These are phyloP conservation scores for Crotophaga sulcirostris DNA, from an alignment of 2,113 vertebrate genomes.

Conservation along the genomic window DNA sequence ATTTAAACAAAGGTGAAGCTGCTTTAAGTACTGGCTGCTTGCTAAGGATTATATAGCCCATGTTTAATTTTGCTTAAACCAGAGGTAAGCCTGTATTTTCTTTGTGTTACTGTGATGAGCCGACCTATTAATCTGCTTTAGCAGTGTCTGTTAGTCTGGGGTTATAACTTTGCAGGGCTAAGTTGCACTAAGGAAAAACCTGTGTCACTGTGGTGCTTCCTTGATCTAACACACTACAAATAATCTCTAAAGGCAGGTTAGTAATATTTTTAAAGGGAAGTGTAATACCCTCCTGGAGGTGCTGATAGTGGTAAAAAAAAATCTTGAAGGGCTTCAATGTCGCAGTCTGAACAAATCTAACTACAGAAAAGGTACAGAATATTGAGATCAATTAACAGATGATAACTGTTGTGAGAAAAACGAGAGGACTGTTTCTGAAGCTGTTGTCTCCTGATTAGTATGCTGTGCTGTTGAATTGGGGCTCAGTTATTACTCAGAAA, in stretches of 20 bases:
- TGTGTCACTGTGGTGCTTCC: neutral
- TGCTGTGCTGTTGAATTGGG: neutral
- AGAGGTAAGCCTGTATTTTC: constrained; percentile 68
- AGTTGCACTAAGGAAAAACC: neutral
- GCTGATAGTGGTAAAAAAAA: neutral
- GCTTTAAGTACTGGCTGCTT: neutral
- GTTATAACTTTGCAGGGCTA: neutral
- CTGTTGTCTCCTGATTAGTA: neutral
- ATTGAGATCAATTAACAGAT: neutral
- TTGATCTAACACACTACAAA: neutral
- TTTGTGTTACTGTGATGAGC: neutral
- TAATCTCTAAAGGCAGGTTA: neutral
- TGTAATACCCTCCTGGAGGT: neutral
- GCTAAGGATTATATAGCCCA: constrained; percentile 17
- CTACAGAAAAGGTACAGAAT: neutral
- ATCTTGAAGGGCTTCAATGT: neutral
- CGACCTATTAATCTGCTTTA: neutral
- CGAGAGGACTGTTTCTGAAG: neutral
- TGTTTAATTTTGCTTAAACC: constrained; percentile 55
- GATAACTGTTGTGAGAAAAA: neutral
- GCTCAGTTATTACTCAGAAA: neutral
- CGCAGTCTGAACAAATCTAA: neutral
- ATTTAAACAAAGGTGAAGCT: constrained; percentile 54
- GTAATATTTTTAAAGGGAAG: neutral
- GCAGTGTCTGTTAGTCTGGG: neutral